Conservation (phyloP, 2,888 invertebrate species). For the Protonemura montana region DNA sequence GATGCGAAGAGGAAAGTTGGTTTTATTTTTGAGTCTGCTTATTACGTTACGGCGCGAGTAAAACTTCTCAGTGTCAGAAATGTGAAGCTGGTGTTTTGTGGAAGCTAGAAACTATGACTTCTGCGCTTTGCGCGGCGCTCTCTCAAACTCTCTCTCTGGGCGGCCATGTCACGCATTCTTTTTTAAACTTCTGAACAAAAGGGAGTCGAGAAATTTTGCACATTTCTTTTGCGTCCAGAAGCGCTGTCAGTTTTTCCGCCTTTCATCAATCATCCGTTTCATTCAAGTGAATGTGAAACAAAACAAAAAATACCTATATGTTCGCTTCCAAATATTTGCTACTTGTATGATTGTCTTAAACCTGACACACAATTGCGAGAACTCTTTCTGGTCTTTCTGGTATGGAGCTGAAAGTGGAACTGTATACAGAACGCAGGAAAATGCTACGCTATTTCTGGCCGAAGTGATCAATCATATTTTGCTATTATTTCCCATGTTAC, state of each 20-base stretch:
- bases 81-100: neutral
- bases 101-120: neutral
- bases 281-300: conserved; percentile 7
- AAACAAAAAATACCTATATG: no score
- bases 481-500: neutral
- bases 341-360: neutral
- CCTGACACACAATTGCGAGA: neutral
- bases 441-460: neutral
- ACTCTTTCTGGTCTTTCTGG: neutral
- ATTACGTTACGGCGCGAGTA: neutral
- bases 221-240: neutral
- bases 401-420: no score
- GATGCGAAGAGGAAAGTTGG: neutral
- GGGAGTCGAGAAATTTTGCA: neutral
- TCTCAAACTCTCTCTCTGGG: neutral
- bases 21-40: neutral
- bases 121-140: neutral
- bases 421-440: neutral
- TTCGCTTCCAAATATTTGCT: conserved; percentile 5
- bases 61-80: conserved; percentile 4
- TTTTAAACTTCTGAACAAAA: neutral
- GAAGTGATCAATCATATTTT: neutral
- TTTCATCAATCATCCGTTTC: neutral
- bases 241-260: neutral
- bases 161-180: neutral